phyloP scores from a whole-genome alignment of 2,113 vertebrate species.

The Amphilophus citrinellus region DNA sequence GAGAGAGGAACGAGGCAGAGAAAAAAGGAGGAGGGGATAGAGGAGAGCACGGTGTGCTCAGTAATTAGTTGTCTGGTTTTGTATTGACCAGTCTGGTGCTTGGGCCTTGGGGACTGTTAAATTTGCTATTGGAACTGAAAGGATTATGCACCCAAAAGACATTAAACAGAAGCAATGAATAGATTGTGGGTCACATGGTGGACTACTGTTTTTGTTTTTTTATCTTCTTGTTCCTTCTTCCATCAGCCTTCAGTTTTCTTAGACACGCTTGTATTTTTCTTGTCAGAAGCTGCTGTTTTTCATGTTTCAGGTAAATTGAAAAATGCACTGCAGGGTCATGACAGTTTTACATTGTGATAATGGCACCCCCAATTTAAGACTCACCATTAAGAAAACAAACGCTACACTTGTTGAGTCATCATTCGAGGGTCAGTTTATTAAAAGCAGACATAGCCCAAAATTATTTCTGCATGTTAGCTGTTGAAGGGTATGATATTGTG shows the following conservation, averaged over 20 bases:
- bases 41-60: constrained; percentile 71
- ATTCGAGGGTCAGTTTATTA: constrained; percentile 1
- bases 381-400: constrained; percentile 6
- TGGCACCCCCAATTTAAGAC: constrained; percentile 30
- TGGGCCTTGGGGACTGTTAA: constrained; percentile 82
- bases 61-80: constrained; percentile 85
- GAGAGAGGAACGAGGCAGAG: constrained; percentile 33
- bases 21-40: constrained; percentile 36
- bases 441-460: constrained; percentile 28
- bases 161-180: constrained; percentile 84
- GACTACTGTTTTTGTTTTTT: constrained; percentile 25
- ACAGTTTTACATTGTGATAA: constrained; percentile 49
- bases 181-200: constrained; percentile 72
- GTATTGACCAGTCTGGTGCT: constrained; percentile 82
- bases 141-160: constrained; percentile 85
- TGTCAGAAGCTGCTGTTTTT: constrained; percentile 38
- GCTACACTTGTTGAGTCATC: neutral
- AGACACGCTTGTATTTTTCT: constrained; percentile 41
- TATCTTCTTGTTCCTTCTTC: neutral
- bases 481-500: constrained; percentile 42
- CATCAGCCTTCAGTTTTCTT: neutral
- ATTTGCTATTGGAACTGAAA: constrained; percentile 84
- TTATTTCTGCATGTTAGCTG: constrained; percentile 54
- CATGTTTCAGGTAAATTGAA: constrained; percentile 40
- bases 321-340: constrained; percentile 11